phyloP scores from a whole-genome alignment of 2,888 invertebrate genomes.

The Agriopis aurantiaria region DNA sequence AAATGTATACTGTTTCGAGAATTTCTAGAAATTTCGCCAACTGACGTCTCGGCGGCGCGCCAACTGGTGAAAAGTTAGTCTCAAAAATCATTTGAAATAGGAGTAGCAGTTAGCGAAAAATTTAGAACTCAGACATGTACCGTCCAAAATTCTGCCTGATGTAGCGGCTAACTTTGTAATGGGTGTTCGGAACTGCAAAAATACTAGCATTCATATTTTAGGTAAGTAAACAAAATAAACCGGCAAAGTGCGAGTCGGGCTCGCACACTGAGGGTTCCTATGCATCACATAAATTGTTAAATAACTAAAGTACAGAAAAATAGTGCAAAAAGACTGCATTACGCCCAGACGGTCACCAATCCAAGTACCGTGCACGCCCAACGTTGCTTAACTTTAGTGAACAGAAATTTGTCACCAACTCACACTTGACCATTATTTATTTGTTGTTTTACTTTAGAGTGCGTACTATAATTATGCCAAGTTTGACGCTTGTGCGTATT shows the following conservation, averaged over 20 bases:
- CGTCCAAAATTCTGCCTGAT: slow-evolving; percentile 25
- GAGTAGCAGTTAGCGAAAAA: slow-evolving; percentile 63
- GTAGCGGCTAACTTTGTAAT: slow-evolving; percentile 32
- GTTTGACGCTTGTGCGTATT: too few species aligned
- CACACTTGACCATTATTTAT: too few species aligned
- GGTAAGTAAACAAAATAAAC: not conserved
- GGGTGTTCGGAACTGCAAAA: slow-evolving; percentile 35
- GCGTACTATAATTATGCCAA: too few species aligned
- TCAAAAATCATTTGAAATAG: slow-evolving; percentile 72
- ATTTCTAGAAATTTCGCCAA: slow-evolving; percentile 54
- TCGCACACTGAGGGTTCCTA: too few species aligned
- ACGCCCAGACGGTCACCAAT: too few species aligned
- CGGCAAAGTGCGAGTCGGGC: not conserved
- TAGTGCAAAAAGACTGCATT: too few species aligned
- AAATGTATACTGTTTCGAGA: slow-evolving; percentile 50
- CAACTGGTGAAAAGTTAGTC: slow-evolving; percentile 68
- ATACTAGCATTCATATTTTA: slow-evolving; percentile 36
- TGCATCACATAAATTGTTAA: too few species aligned
- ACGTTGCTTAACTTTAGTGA: too few species aligned
- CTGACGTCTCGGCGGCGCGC: slow-evolving; percentile 66
- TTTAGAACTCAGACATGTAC: slow-evolving; percentile 65
- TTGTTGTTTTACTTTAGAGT: too few species aligned
- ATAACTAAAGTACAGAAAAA: too few species aligned
- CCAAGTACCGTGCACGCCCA: too few species aligned
- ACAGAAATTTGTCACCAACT: too few species aligned